A percentile compares a stretch with the other conserved stretches of the same genome.
These are phyloP conservation scores for Cynopterus sphinx DNA, from an alignment of 2,797 vertebrate species.

Conservation along the genomic window DNA sequence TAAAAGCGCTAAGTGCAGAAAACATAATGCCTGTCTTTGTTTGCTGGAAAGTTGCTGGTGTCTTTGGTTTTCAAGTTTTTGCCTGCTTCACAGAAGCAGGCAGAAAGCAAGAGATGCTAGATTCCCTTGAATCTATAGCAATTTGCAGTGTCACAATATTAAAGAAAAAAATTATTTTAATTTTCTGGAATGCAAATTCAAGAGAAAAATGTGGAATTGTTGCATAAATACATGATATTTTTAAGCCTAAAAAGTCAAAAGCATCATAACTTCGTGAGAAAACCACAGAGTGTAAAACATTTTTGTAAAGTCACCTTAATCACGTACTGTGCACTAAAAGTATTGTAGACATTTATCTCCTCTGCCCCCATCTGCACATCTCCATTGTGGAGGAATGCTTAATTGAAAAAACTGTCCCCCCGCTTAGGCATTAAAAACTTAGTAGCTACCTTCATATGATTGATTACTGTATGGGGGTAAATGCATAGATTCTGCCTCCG, in stretches of 20 bases:
- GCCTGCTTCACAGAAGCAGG: slow-evolving; percentile 34
- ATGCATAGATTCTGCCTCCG: neutral
- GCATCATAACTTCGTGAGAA: neutral
- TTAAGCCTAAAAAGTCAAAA: neutral
- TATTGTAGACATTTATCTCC: neutral
- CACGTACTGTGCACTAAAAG: neutral
- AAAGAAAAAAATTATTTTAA: neutral
- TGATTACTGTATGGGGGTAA: neutral
- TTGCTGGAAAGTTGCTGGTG: slow-evolving; percentile 58
- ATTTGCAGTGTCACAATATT: neutral
- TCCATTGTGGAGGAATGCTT: neutral
- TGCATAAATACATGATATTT: neutral
- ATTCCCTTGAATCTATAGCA: neutral
- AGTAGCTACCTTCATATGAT: neutral
- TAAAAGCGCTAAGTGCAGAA: slow-evolving; percentile 11
- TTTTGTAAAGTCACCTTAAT: slow-evolving; percentile 33
- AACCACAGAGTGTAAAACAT: neutral
- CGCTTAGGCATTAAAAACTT: neutral
- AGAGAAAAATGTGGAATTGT: slow-evolving; percentile 18
- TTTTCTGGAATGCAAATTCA: slow-evolving; percentile 13
- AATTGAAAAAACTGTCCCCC: neutral
- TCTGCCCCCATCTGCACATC: neutral
- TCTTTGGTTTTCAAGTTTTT: slow-evolving; percentile 66
- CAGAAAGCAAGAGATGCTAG: slow-evolving; percentile 37
- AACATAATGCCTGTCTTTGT: slow-evolving; percentile 71